A percentile compares a stretch with the other conserved stretches of the same genome.
Evolutionary conservation across 2,888 invertebrate species (phyloP).

Genomic region (Zeuzera pyrina): DNA sequence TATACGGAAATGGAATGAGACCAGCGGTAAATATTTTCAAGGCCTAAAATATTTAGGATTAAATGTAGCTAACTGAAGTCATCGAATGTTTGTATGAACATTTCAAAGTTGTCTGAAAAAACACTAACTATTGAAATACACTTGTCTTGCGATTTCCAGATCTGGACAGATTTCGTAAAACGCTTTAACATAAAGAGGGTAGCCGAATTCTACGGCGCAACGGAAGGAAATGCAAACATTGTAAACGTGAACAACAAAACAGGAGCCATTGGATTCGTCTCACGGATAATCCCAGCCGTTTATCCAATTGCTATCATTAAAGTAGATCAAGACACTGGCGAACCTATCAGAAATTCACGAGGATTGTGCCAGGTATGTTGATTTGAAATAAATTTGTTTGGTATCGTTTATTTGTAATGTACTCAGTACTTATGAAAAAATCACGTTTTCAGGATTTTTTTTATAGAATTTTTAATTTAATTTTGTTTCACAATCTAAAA

Average conservation of each 20-base stretch:
- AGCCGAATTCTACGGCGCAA: conserved; percentile 97
- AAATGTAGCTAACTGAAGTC: neutral
- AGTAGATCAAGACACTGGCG: conserved; percentile 91
- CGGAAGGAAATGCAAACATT: conserved; percentile 98
- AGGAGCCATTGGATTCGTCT: conserved; percentile 97
- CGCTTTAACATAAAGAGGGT: conserved; percentile 90
- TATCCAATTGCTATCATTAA: conserved; percentile 96
- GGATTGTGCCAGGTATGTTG: conserved; percentile 83
- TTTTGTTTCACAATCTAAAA: too few species aligned
- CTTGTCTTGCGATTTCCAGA: conserved; percentile 62
- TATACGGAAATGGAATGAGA: conserved; percentile 95
- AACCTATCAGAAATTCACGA: conserved; percentile 88
- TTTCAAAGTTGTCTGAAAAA: neutral
- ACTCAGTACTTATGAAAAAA: too few species aligned
- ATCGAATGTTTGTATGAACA: neutral
- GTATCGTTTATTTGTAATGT: too few species aligned
- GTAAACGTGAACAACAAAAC: conserved; percentile 94
- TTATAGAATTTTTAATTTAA: too few species aligned
- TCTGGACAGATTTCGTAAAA: conserved; percentile 92
- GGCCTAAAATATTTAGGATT: too few species aligned
- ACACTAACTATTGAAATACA: neutral
- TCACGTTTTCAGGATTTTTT: too few species aligned
- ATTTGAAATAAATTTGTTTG: neutral
- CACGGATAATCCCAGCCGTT: conserved; percentile 88
- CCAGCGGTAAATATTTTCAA: conserved; percentile 72